Evolutionary conservation across 2,888 invertebrate species (phyloP), one percentile per base, ranked within the genome.

Genomic region (Drosophila hamatofila): DNA sequence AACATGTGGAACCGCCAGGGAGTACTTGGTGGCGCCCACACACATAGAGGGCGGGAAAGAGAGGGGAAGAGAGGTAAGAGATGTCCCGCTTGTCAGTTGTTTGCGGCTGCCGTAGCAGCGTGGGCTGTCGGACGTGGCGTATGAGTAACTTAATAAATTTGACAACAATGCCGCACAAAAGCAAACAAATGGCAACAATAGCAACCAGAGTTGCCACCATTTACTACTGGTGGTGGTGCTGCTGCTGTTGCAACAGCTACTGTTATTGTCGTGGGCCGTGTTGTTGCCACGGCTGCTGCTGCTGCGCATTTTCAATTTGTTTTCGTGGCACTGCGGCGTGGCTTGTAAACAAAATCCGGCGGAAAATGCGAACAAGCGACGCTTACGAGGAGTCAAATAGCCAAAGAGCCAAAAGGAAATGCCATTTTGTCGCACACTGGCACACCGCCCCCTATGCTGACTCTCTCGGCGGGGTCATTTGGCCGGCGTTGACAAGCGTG

Each of bases 71-170:
- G 9, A 30, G 30, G 30, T 12, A 18, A n/a, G 25, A n/a, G 27
- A 27, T 23, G 33, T 57, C 52, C 58, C 59, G 56, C 35, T 60
- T 83, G 75, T 73, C 83, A 83, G 72, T 70, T 68, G 70, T 78
- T 72, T 80, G 83, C 39, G 75, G 76, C 62, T 51, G 62, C 66
- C 58, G 44, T 12, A 66, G 41, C 51, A 49, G 56, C 39, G 25
- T 30, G 18, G 61, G 49, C 62, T 39, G 61, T 70, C 25, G 25
- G 77, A 72, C 76, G 72, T 71, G 75, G 77, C 86, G 86, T 86
- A 88, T 88, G 86, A 87, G 87, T 88, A 87, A 88, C 86, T 87
- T 87, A 87, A 87, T 87, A 87, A 87, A 87, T 87, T 88, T 88
- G 87, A 88, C 84, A 88, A 88, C 83, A 85, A 81, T 85, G 81